Evolutionary conservation across 2,888 invertebrate genomes (phyloP).

Genomic region (Cheilosia impressa): DNA sequence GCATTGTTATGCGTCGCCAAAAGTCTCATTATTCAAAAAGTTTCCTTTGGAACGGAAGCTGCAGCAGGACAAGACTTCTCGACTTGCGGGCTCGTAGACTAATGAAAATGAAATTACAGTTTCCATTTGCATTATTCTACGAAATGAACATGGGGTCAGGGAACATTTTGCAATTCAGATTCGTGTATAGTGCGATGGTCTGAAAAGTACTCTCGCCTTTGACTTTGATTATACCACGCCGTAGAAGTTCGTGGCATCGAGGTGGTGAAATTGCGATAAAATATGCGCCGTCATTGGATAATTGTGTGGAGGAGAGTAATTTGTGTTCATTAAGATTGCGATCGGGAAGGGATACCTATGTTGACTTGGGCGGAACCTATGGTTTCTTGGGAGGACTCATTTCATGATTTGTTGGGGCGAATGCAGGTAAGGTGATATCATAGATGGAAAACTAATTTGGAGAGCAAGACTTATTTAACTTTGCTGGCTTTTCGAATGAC

Average conservation of each 20-base stretch:
- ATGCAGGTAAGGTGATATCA: too few species aligned
- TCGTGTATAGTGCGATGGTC: not conserved
- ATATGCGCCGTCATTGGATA: not conserved
- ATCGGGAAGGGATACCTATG: not conserved
- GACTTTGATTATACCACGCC: constrained; percentile 37
- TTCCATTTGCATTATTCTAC: constrained; percentile 58
- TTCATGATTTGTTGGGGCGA: too few species aligned
- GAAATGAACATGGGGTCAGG: constrained; percentile 46
- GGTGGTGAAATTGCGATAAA: not conserved
- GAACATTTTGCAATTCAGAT: constrained; percentile 46
- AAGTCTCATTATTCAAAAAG: constrained; percentile 57
- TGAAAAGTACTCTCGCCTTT: constrained; percentile 8
- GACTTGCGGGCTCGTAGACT: constrained; percentile 58
- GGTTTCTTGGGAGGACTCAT: too few species aligned
- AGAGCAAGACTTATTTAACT: too few species aligned
- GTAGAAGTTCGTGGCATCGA: constrained; percentile 8
- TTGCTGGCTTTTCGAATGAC: too few species aligned
- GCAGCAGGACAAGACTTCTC: constrained; percentile 29
- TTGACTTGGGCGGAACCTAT: not conserved
- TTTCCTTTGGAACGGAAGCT: constrained; percentile 32
- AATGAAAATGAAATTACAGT: constrained; percentile 70
- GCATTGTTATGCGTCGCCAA: constrained; percentile 34
- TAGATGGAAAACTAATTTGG: too few species aligned
- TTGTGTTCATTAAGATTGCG: constrained; percentile 14
- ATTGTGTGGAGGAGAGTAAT: constrained; percentile 11